Evolutionary conservation across 2,888 invertebrate species (phyloP), one percentile per base, ranked within the genome.

Genomic region (Mamestra brassicae): DNA sequence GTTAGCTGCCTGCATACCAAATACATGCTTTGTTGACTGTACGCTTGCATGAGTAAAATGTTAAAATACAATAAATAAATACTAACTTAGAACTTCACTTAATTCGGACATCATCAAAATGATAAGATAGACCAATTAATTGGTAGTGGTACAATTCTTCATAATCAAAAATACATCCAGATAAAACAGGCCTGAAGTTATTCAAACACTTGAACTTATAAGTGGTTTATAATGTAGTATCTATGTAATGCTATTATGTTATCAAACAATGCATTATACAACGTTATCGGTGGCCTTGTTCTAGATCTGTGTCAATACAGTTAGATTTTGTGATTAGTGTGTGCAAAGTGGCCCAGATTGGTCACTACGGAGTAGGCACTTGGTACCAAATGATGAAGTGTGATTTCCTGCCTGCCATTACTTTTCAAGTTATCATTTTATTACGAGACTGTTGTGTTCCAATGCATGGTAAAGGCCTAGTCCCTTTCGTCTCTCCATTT

Each of bases 231-330:
- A 52, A 78, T 67, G 54, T n/a, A 45, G 15, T 69, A 52, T 57
- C 34, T 36, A 13, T 52, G 54, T 82, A 66, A 62, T 50, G 26
- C 36, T 57, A 47, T 62, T 60, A 71, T 55, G 77, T 78, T 83
- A 87, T 80, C 84, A 83, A 77, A 80, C 72, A 87, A 80, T 74
- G 62, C 71, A 61, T 71, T 67, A 77, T 61, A 62, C 52, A 62
- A 52, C 69, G 68, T 80, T 87, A 85, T 87, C 85, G 10, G 3
- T 66, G 74, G 45, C 86, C 84, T 80, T 80, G 83, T 86, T 78
- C 76, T 50, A 69, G 71, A 83, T 80, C 42, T 71, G 58, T 74
- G 69, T 84, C 63, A 75, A 62, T 69, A 75, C 60, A 83, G 64
- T 74, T 79, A 64, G 67, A 26, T 52, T 74, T 78, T 68, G 68